A percentile compares a stretch with the other conserved stretches of the same genome.
Conservation (phyloP, 1,140 invertebrate genomes). For the Anagrus nilaparvatae region DNA sequence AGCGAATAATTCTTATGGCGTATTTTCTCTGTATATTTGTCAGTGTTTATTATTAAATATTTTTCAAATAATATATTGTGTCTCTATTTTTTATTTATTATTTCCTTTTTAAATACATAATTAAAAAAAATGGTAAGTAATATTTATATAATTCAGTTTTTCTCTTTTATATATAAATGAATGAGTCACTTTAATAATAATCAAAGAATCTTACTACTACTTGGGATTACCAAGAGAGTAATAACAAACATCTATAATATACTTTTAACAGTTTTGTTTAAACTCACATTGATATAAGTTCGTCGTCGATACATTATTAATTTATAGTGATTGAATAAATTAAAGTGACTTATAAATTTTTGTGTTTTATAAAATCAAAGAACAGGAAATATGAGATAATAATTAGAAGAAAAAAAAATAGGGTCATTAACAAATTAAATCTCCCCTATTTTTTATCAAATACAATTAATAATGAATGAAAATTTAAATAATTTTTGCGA, state of each 20-base stretch:
- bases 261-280: too few species aligned
- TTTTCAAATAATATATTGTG: constrained; percentile 35
- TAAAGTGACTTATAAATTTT: too few species aligned
- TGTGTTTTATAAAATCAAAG: too few species aligned
- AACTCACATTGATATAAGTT: too few species aligned
- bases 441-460: too few species aligned
- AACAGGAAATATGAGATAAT: too few species aligned
- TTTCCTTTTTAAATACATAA: constrained; percentile 15
- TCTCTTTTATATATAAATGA: constrained; percentile 11
- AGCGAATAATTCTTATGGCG: constrained; percentile 41
- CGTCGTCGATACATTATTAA: too few species aligned
- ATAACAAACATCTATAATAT: background rate
- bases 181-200: background rate
- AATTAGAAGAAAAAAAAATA: too few species aligned
- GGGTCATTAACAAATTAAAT: too few species aligned
- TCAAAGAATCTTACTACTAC: background rate
- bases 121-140: too few species aligned
- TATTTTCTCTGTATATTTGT: constrained; percentile 44
- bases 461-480: too few species aligned
- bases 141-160: constrained; percentile 17
- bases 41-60: constrained; percentile 45
- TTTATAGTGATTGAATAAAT: too few species aligned
- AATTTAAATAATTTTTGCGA: constrained; percentile 24
- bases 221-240: background rate
- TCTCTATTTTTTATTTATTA: constrained; percentile 14